A percentile compares a stretch with the other conserved stretches of the same genome.
Evolutionary conservation across 2,888 invertebrate species (phyloP).

Genomic region (Ormyrus rosae): DNA sequence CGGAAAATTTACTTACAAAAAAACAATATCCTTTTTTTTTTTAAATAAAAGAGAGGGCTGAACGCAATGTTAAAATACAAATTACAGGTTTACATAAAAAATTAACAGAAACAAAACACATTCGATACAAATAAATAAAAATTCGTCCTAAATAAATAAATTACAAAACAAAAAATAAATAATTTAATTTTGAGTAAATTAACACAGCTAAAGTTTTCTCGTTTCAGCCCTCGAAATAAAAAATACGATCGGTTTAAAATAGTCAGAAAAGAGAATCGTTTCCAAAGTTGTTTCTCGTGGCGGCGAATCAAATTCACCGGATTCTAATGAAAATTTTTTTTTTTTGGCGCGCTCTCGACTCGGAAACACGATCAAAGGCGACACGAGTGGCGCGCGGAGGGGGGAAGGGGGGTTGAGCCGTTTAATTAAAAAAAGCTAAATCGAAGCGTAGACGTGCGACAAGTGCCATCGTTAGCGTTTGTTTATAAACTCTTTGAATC

Average conservation of each 20-base stretch:
- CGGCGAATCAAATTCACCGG: constrained; percentile 13
- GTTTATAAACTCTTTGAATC: constrained; percentile 72
- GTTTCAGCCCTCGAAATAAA: too few species aligned
- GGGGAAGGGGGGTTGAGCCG: neutral
- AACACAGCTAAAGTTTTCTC: too few species aligned
- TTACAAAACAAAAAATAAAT: too few species aligned
- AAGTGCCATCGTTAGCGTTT: constrained; percentile 64
- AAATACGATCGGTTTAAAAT: too few species aligned
- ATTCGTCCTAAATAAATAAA: too few species aligned
- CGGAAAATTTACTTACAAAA: neutral
- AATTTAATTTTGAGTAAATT: too few species aligned
- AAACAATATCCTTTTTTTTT: neutral
- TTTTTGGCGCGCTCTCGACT: neutral
- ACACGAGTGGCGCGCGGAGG: neutral
- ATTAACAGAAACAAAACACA: too few species aligned
- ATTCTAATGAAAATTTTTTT: constrained; percentile 36
- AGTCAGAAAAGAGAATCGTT: neutral
- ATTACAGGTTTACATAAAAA: too few species aligned
- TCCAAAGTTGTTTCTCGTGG: neutral
- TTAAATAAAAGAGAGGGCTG: too few species aligned
- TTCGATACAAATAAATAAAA: too few species aligned
- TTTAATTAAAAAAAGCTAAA: constrained; percentile 47
- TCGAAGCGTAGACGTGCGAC: constrained; percentile 59
- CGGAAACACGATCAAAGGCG: constrained; percentile 45
- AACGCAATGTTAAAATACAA: too few species aligned